phyloP scores from a whole-genome alignment of 2,113 vertebrate genomes.

The Phaethon lepturus region DNA sequence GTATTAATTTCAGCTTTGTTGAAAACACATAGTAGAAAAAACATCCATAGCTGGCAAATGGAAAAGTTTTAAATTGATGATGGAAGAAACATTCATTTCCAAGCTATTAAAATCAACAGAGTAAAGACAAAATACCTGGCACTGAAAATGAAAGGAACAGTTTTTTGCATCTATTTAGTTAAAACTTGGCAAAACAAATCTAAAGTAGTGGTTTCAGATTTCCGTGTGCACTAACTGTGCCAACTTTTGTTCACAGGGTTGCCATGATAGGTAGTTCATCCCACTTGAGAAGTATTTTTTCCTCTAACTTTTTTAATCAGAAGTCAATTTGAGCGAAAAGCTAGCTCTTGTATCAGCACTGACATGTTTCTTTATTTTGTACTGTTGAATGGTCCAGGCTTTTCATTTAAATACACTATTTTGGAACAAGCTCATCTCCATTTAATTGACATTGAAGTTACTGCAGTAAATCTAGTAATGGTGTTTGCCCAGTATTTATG shows the following conservation, averaged over 20 bases:
- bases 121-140: conserved; percentile 74
- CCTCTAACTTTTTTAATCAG: conserved; percentile 15
- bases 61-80: conserved; percentile 53
- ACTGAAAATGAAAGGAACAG: conserved; percentile 57
- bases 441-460: not conserved
- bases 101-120: conserved; percentile 72
- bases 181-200: conserved; percentile 65
- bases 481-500: not conserved
- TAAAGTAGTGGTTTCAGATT: conserved; percentile 54
- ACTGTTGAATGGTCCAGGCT: not conserved
- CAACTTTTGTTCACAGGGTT: not conserved
- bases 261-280: not conserved
- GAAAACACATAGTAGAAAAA: conserved; percentile 32
- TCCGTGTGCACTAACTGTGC: conserved; percentile 21
- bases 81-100: conserved; percentile 64
- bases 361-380: not conserved
- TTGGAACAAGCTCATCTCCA: not conserved
- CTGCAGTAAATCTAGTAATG: not conserved
- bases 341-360: not conserved
- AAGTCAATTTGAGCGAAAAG: conserved; percentile 31
- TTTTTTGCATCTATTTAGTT: conserved; percentile 66
- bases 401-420: not conserved
- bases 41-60: conserved; percentile 31
- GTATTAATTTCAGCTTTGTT: conserved; percentile 60
- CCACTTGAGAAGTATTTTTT: not conserved